Evolutionary conservation across 1,140 invertebrate genomes (phyloP).

Genomic region (Sycobia sp.): DNA sequence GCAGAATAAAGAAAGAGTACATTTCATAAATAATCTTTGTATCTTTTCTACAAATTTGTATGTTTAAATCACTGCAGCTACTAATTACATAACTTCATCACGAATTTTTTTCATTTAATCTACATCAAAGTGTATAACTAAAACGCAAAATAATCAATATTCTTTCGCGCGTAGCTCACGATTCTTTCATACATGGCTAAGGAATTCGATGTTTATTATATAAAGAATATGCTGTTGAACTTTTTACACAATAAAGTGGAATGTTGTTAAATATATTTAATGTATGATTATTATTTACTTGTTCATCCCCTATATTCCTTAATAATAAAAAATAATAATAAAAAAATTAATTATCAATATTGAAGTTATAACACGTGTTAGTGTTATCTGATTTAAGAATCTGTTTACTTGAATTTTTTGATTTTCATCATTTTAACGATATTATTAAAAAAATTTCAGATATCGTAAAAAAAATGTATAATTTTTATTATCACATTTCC

Average conservation of each 20-base stretch:
- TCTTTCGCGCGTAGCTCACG: slow-evolving; percentile 38
- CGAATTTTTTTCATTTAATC: slow-evolving; percentile 22
- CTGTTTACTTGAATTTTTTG: too few species aligned
- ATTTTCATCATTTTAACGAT: too few species aligned
- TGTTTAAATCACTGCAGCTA: slow-evolving; percentile 33
- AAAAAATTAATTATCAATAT: too few species aligned
- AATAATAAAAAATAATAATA: too few species aligned
- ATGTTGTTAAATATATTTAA: slow-evolving; percentile 40
- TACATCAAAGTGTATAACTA: slow-evolving; percentile 27
- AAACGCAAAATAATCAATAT: slow-evolving; percentile 32
- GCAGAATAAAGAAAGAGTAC: slow-evolving; percentile 6
- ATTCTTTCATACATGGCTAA: slow-evolving; percentile 30
- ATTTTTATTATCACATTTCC: too few species aligned
- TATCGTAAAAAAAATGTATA: too few species aligned
- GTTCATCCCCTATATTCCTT: too few species aligned
- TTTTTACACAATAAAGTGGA: slow-evolving; percentile 50
- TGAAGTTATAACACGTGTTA: too few species aligned
- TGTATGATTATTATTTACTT: background rate
- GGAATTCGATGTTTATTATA: slow-evolving; percentile 31
- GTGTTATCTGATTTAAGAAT: too few species aligned
- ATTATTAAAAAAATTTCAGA: too few species aligned
- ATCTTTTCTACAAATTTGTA: slow-evolving; percentile 42
- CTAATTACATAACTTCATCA: slow-evolving; percentile 32
- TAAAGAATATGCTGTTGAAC: slow-evolving; percentile 46
- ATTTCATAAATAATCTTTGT: slow-evolving; percentile 34